Percentiles rank a stretch among this genome's conserved stretches.
Conservation (phyloP, 1,140 invertebrate genomes). For the Eciton burchellii region DNA sequence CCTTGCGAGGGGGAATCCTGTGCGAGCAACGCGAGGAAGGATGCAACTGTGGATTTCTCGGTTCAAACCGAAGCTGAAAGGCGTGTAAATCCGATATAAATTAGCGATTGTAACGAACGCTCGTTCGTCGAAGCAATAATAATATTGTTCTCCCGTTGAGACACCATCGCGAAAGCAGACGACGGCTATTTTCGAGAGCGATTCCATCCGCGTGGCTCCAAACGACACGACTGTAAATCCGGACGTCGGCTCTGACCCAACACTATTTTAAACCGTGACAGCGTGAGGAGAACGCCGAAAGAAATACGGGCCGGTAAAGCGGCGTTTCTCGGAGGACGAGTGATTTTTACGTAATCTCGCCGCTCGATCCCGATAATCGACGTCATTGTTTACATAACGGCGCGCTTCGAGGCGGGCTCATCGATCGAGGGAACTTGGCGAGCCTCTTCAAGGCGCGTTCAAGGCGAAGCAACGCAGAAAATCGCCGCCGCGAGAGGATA, state of each 20-base stretch:
- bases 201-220: conserved; percentile 36
- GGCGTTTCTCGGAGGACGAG: conserved; percentile 6
- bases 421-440: neutral
- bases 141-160: conserved; percentile 65
- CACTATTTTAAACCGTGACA: conserved; percentile 67
- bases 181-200: conserved; percentile 69
- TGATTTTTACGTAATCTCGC: conserved; percentile 32
- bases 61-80: conserved; percentile 9
- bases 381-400: conserved; percentile 17
- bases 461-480: no score
- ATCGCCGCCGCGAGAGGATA: no score
- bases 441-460: no score
- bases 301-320: conserved; percentile 21
- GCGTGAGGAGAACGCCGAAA: conserved; percentile 35
- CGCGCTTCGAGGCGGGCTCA: neutral
- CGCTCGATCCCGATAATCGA: conserved; percentile 13
- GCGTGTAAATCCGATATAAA: conserved; percentile 14
- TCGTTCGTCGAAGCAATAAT: conserved; percentile 43
- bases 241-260: conserved; percentile 22
- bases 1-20: neutral
- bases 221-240: conserved; percentile 50
- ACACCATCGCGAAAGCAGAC: conserved; percentile 40
- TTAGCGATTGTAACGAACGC: conserved; percentile 9
- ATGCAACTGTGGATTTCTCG: neutral
- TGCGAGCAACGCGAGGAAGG: no score